Evolutionary conservation across 2,797 vertebrate species (phyloP), one percentile per base, ranked within the genome.

Genomic region (Lemur catta): DNA sequence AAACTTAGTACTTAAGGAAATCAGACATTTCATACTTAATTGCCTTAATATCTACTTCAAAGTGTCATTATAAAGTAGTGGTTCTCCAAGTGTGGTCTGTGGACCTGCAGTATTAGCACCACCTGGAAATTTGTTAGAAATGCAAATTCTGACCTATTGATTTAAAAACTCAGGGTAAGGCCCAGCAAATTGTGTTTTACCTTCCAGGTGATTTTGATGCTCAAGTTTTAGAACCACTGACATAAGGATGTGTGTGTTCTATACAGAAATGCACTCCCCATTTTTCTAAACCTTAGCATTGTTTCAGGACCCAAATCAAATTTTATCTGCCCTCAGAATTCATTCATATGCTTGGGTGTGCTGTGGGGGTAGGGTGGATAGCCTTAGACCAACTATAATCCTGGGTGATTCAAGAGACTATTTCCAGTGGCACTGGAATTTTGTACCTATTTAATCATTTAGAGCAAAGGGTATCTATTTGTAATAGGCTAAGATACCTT

Each of bases 241-340:
- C 26, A 8, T 61, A 67, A 43, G 61, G 35, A 61, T 78, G 28
- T 4, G 5, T 71, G 7, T 78, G 11, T 89, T 67, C 12, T 79
- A 59, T 65, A 15, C 38, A 85, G 33, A 90, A 90, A 90, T 75
- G 69, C 48, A 14, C 26, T 75, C 14, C 14, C 4, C 22, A 24
- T 59, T 81, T 88, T 81, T 88, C 41, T 50, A 88, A 88, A 82
- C 28, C 46, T 80, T 75, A 41, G 7, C n/a, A 43, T 79, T 90
- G 57, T 86, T 81, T 93, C 61, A 90, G 81, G 43, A 91, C 43
- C 14, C 50, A 93, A 57, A 67, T 86, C 57, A 90, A 67, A 75
- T 81, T 81, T 67, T 41, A 74, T 80, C 57, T 81, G n/a, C 26
- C 22, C 74, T 9, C 10, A 6, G 35, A 84, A 35, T 92, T 84